Percentiles rank a stretch among this genome's conserved stretches.
Conservation (phyloP, 2,888 invertebrate genomes). For the Torymus tubicola region DNA sequence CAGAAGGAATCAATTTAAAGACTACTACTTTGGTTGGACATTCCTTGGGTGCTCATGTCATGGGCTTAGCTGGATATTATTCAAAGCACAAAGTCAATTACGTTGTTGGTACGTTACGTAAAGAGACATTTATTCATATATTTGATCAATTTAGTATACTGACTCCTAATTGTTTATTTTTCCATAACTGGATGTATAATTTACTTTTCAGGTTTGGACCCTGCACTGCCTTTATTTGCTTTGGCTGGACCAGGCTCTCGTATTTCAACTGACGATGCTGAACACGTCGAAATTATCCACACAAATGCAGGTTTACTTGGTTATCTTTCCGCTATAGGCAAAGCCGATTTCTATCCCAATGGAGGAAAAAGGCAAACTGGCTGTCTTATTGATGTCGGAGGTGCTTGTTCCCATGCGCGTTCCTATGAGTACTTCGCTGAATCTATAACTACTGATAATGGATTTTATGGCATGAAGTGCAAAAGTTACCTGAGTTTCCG, state of each 20-base stretch:
- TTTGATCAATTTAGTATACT: neutral
- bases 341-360: conserved; percentile 75
- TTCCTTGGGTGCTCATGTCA: conserved; percentile 70
- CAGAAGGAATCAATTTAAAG: conserved; percentile 61
- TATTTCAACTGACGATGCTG: conserved; percentile 71
- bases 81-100: conserved; percentile 60
- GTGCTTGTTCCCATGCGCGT: conserved; percentile 69
- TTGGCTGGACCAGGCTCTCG: conserved; percentile 66
- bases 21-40: conserved; percentile 67
- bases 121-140: too few species aligned
- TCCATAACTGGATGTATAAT: neutral
- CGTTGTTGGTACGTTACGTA: conserved; percentile 65
- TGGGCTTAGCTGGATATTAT: conserved; percentile 67
- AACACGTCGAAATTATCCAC: conserved; percentile 74
- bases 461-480: conserved; percentile 60
- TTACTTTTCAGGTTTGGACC: conserved; percentile 71
- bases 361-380: conserved; percentile 72
- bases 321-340: conserved; percentile 68
- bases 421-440: conserved; percentile 70
- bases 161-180: neutral
- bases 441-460: conserved; percentile 64
- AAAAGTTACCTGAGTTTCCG: conserved; percentile 47
- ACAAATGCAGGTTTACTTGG: conserved; percentile 73
- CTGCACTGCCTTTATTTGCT: conserved; percentile 72
- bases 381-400: conserved; percentile 62